Evolutionary conservation across 1,140 invertebrate species (phyloP).

Genomic region (Wasmannia auropunctata): DNA sequence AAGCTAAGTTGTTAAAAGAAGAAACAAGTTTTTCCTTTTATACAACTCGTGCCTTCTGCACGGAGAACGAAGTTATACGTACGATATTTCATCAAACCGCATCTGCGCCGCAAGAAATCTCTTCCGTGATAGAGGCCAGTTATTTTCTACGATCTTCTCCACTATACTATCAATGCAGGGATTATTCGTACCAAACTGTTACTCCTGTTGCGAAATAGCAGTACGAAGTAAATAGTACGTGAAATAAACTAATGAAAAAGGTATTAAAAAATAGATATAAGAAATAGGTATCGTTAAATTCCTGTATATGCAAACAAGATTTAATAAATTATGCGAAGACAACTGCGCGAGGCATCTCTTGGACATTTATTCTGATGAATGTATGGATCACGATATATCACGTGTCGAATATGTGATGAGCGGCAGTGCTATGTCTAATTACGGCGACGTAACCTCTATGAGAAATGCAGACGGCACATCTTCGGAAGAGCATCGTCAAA

Average conservation of each 20-base stretch:
- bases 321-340: background rate
- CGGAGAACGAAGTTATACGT: background rate
- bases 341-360: background rate
- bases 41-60: background rate
- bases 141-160: background rate
- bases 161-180: background rate
- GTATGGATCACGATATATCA: background rate
- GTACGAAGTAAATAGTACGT: background rate
- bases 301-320: background rate
- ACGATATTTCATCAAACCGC: background rate
- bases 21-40: background rate
- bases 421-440: background rate
- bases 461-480: background rate
- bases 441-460: background rate
- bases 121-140: background rate
- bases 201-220: background rate
- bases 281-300: background rate
- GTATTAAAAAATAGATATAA: too few relatives aligned
- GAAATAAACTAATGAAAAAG: too few relatives aligned
- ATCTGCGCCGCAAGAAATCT: background rate
- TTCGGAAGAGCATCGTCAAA: background rate
- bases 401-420: background rate
- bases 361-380: background rate
- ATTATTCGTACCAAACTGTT: background rate
- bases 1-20: conserved; percentile 21